Evolutionary conservation across 2,113 vertebrate genomes (phyloP), one percentile per base, ranked within the genome.

Genomic region (Perccottus glenii): DNA sequence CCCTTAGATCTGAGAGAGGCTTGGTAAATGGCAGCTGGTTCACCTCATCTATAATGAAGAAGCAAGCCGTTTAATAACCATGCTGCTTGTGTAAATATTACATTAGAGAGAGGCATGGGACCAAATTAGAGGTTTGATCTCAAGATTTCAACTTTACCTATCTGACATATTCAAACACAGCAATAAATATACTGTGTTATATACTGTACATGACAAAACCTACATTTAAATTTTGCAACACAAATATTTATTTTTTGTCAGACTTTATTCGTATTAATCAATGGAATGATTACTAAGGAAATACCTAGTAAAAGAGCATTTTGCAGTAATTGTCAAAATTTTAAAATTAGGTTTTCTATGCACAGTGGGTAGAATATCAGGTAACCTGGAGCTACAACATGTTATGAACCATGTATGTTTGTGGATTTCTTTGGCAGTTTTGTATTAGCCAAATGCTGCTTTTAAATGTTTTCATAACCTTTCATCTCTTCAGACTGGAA

Each of bases 401-500:
- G 19, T 27, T 27, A 27, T 27, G 19, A 27, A 27, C 19, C 19
- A 27, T 27, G 7, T 8, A 44, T 51, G 27, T 59, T 16, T 0
- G 6, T 66, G 27, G 32, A 11, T 46, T 55, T 11, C 4, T 42
- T 43, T 35, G 15, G 15, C 4, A 38, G 6, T 49, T 12, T 6
- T 19, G 35, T 9, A 7, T 10, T 2, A 53, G 6, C 48, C 45
- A 5, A 10, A 49, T 62, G 27, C 42, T 11, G 67, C n/a, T 59
- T 44, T 47, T 27, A 56, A 47, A 60, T 35, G 33, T 16, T 7
- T 47, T 0, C 5, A 65, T 36, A 32, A 64, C 45, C 10, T 81
- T 43, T 64, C 14, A 6, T 1, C 3, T 40, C 0, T 7, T 61
- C 87, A 99, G 98, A 94, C 80, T 99, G 98, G 98, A 99, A 98